Evolutionary conservation across 23 tunicate species (phyloP), one percentile per base, ranked within the genome.

Genomic region (Corella eumyota): DNA sequence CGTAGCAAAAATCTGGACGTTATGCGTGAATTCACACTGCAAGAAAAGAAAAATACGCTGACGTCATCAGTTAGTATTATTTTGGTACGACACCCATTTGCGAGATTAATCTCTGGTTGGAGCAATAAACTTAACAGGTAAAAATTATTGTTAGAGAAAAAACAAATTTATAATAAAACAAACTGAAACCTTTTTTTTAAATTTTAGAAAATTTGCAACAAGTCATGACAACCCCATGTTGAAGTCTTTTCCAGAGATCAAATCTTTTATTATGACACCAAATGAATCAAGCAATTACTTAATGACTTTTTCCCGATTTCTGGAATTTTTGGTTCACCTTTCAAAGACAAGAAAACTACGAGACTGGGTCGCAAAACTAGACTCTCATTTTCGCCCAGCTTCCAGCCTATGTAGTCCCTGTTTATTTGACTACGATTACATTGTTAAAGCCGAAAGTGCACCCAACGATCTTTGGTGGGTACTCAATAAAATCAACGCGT

Each of bases 381-480:
- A 54, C 32, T 24, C 60, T 19, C 60, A 54, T 25, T 54, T 54
- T 54, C 60, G 60, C 24, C 60, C 60, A 25, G 29, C 29, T 32
- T 15, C 29, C 11, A 33, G 29, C 29, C 27, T 54, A 26, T 54
- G 60, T 15, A 66, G 58, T 3, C 83, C 83, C 11, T 76, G 83
- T 30, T 50, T 58, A 2, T 76, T 57, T 27, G 61, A 66, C 24
- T 76, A 76, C 73, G 64, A 67, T 29, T 67, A 76, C 50, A 47
- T 76, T 47, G 74, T 76, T 28, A 64, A 72, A 7, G 83, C 73
- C 21, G 83, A 76, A 47, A 65, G 74, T 0, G 74, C 67, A 31
- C 32, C 59, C 19, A 68, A 76, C 44, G 83, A 76, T 33, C 29
- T 76, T n/a, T 76, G 83, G 83, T 76, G 27, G 27, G 83, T 76